Evolutionary conservation across 2,797 vertebrate genomes (phyloP), one percentile per base, ranked within the genome.

Genomic region (Halcyon badia): DNA sequence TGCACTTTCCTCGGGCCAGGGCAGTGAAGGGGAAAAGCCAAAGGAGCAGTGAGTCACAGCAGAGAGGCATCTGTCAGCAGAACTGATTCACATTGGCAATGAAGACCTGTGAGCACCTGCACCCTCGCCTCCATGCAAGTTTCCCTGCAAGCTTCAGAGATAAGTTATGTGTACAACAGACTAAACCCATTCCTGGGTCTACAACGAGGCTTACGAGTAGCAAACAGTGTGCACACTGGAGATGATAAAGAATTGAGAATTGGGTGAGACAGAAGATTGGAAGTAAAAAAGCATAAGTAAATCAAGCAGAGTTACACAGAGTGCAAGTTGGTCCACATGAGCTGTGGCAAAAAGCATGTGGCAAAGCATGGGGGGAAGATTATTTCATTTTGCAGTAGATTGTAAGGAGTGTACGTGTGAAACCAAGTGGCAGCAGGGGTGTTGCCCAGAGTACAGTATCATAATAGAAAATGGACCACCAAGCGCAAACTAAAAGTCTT

Each of bases 221-320:
- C 69, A 39, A 39, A 39, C 39, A 37, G 8, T 37, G 37, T 49
- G 13, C 0, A 1, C 8, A 14, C 11, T 52, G 33, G 30, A 81
- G 60, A 25, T 25, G 6, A 31, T 17, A 46, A 60, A 64, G 22
- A 62, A 30, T 8, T 0, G 0, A 71, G 42, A 68, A 31, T 0
- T 83, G 35, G 3, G 19, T 75, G 41, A 83, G 52, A 62, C 0
- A 19, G 11, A 62, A 69, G 18, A n/a, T 68, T 60, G 75, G 49
- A 90, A 41, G n/a, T 4, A 30, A 26, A 35, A 69, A 72, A 42
- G 14, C 4, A 1, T 8, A 11, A 78, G 7, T 46, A 82, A 84
- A n/a, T 46, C 31, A 71, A 42, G 30, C 14, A 69, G 60, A 62
- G 22, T 62, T 62, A 51, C 3, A 25, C 5, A 15, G n/a, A 46